A percentile compares a stretch with the other conserved stretches of the same genome.
phyloP scores from a whole-genome alignment of 1,140 invertebrate genomes.

The Heliconius melpomene region DNA sequence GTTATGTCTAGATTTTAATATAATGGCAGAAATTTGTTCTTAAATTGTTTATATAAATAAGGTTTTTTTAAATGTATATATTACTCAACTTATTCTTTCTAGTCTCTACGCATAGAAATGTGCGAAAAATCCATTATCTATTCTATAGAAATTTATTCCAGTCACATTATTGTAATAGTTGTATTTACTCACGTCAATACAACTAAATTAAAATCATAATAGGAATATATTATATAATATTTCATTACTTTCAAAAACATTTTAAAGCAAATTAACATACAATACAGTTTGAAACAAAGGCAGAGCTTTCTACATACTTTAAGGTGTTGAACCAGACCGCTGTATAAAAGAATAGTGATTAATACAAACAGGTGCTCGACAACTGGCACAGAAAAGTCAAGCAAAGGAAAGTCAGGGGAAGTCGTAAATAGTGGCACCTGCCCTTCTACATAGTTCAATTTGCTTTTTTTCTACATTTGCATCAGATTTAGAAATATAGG shows the following conservation, averaged over 20 bases:
- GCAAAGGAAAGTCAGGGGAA: slow-evolving; percentile 60
- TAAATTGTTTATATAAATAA: no score
- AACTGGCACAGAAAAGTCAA: slow-evolving; percentile 55
- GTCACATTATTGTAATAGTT: not conserved
- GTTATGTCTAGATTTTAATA: no score
- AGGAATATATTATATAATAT: slow-evolving; percentile 7
- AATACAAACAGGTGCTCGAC: slow-evolving; percentile 54
- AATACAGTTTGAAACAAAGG: slow-evolving; percentile 22
- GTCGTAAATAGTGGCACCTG: slow-evolving; percentile 75
- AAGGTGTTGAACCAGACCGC: slow-evolving; percentile 30
- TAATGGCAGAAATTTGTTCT: no score
- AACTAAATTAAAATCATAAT: slow-evolving; percentile 8
- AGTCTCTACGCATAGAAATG: not conserved
- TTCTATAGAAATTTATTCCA: not conserved
- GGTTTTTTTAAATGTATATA: no score
- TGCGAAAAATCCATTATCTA: not conserved
- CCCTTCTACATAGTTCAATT: slow-evolving; percentile 25
- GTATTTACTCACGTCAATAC: slow-evolving; percentile 1
- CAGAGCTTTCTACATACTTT: slow-evolving; percentile 10
- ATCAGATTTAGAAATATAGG: slow-evolving; percentile 38
- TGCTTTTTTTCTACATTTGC: slow-evolving; percentile 52
- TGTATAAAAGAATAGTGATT: slow-evolving; percentile 51
- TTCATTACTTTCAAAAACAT: slow-evolving; percentile 14
- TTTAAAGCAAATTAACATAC: slow-evolving; percentile 21
- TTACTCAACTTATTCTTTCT: not conserved